Percentiles rank a stretch among this genome's conserved stretches.
Evolutionary conservation across 2,113 vertebrate genomes (phyloP).

Genomic region (Oxyruncus cristatus): DNA sequence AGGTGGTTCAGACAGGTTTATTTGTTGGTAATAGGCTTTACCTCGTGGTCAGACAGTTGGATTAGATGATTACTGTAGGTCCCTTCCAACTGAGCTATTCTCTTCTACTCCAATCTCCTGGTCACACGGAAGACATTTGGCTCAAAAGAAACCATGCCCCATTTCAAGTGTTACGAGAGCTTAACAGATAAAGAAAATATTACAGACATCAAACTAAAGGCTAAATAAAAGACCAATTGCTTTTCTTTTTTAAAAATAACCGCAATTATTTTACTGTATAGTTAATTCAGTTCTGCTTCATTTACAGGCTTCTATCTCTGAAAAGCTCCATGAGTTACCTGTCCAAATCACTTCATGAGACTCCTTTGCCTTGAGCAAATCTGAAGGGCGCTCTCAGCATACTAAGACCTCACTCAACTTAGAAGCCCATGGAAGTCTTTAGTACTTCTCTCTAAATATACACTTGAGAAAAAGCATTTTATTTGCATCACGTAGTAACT

Average conservation of each 20-base stretch:
- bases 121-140: not conserved
- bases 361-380: not conserved
- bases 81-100: not conserved
- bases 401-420: not conserved
- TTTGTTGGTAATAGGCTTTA: not conserved
- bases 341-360: not conserved
- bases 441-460: not conserved
- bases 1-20: not conserved
- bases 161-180: not conserved
- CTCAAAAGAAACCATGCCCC: not conserved
- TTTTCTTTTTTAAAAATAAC: not conserved
- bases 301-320: not conserved
- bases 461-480: not conserved
- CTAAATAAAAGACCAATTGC: not conserved
- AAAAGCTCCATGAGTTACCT: conserved; percentile 2
- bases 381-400: not conserved
- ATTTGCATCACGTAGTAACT: not conserved
- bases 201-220: not conserved
- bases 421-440: not conserved
- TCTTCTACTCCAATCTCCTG: not conserved
- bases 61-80: not conserved
- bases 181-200: not conserved
- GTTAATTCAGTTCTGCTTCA: conserved; percentile 25
- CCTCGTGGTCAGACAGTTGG: not conserved
- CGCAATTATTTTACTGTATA: not conserved